Evolutionary conservation across 2,797 vertebrate genomes (phyloP).

Genomic region (Alcedo atthis): DNA sequence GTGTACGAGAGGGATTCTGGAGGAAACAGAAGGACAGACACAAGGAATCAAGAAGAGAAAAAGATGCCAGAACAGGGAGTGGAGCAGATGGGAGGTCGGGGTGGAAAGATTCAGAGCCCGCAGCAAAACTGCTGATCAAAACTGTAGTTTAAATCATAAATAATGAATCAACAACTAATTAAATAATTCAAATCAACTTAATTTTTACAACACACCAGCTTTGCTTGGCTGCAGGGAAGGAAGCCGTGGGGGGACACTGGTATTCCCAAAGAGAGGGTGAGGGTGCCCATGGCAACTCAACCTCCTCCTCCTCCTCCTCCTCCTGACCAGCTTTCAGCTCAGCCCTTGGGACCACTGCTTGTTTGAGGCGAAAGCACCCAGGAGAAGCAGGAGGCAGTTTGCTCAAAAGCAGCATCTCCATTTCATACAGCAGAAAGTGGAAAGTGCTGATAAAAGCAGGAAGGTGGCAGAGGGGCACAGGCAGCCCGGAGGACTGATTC

Average conservation of each 20-base stretch:
- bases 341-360: not conserved
- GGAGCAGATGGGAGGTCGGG: not conserved
- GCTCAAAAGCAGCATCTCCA: not conserved
- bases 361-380: not conserved
- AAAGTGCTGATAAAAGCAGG: not conserved
- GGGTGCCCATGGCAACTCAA: not conserved
- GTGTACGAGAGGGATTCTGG: fast-evolving
- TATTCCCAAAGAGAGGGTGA: not conserved
- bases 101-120: not conserved
- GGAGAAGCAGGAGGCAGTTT: not conserved
- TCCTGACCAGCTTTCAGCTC: not conserved
- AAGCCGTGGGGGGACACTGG: not conserved
- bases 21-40: not conserved
- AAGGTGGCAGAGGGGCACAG: not conserved
- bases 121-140: not conserved
- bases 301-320: not conserved
- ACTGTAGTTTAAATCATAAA: not conserved
- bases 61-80: not conserved
- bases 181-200: not conserved
- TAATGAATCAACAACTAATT: not conserved
- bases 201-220: not conserved
- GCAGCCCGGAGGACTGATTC: not conserved
- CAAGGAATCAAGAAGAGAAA: not conserved
- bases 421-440: not conserved
- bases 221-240: not conserved